Conservation (phyloP, 2,888 invertebrate genomes). For the Galerucella calmariensis region DNA sequence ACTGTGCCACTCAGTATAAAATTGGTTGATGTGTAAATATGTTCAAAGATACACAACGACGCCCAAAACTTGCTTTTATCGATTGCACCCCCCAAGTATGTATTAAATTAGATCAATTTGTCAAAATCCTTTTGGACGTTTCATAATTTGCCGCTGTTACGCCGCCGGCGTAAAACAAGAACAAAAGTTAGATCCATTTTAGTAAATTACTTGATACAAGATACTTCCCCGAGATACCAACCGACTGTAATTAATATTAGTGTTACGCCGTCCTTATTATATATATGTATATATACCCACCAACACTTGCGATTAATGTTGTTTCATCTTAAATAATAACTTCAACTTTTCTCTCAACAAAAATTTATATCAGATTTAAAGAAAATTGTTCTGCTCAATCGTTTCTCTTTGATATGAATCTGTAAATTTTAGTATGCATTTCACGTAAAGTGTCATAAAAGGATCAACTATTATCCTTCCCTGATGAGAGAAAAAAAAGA, state of each 20-base stretch:
- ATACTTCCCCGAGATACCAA: constrained; percentile 47
- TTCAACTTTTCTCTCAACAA: not conserved
- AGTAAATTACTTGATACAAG: constrained; percentile 53
- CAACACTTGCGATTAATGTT: not conserved
- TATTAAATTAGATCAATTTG: constrained; percentile 59
- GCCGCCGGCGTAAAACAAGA: constrained; percentile 45
- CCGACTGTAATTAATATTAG: constrained; percentile 49
- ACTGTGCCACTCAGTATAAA: not conserved
- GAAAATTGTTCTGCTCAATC: too few relatives aligned
- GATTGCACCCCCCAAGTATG: constrained; percentile 50
- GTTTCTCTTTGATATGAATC: too few relatives aligned
- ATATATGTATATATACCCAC: not conserved
- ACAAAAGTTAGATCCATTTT: constrained; percentile 53
- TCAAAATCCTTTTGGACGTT: constrained; percentile 56
- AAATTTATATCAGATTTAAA: too few relatives aligned
- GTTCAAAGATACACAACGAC: constrained; percentile 30
- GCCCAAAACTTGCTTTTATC: constrained; percentile 45
- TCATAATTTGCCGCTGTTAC: constrained; percentile 52
- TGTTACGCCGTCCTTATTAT: constrained; percentile 17
- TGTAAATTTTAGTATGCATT: too few relatives aligned
- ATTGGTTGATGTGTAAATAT: constrained; percentile 25
- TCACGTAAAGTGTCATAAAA: too few relatives aligned
- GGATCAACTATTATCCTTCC: too few relatives aligned
- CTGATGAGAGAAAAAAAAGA: too few relatives aligned
- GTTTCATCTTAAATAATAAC: not conserved